Conservation (phyloP, 1,140 invertebrate genomes). For the Coenobita brevimanus region DNA sequence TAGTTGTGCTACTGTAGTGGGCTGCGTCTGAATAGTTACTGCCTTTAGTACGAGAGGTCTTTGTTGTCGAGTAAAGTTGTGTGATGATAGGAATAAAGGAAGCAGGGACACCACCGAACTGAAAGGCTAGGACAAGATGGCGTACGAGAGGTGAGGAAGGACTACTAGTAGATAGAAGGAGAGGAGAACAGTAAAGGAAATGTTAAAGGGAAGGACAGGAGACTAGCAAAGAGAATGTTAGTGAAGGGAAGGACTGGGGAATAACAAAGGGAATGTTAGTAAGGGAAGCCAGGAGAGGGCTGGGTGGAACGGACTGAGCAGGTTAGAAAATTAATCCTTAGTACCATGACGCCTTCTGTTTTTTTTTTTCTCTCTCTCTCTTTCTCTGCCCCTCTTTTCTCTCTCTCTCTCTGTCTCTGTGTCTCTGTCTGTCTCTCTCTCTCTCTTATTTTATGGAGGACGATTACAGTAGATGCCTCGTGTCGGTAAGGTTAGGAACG, state of each 20-base stretch:
- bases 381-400: not conserved
- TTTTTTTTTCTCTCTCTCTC: no score
- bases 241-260: not conserved
- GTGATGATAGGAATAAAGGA: no score
- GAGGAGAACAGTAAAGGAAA: not conserved
- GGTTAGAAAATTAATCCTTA: not conserved
- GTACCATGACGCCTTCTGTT: not conserved
- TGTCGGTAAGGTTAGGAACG: no score
- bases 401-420: not conserved
- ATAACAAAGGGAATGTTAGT: not conserved
- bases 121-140: not conserved
- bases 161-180: not conserved
- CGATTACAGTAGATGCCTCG: no score
- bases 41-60: no score
- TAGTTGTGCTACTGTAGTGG: no score
- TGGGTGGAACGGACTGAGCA: not conserved
- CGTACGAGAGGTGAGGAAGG: not conserved
- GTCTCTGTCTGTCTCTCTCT: no score
- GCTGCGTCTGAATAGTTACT: no score
- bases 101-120: not conserved
- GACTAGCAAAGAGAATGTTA: not conserved
- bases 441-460: no score
- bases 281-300: not conserved
- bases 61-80: no score
- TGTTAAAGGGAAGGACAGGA: not conserved